Percentiles rank a stretch among this genome's conserved stretches.
phyloP scores from a whole-genome alignment of 2,113 vertebrate species.

The Brienomyrus brachyistius region DNA sequence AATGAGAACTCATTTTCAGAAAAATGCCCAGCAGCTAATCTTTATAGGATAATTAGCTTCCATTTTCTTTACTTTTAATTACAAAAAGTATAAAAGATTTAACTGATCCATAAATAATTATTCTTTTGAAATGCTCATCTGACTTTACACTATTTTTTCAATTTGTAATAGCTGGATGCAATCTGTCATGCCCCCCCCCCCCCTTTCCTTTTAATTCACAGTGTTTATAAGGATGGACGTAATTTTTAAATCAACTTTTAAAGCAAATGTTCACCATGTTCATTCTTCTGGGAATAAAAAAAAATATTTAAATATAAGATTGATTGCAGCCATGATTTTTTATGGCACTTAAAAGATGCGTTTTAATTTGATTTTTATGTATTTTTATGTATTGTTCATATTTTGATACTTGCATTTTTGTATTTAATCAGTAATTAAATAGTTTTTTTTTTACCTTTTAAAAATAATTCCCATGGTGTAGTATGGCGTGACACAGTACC shows the following conservation, averaged over 20 bases:
- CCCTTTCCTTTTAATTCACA: constrained; percentile 11
- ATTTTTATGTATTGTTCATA: neutral
- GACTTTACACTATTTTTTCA: constrained; percentile 93
- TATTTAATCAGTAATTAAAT: neutral
- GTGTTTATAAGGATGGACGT: neutral
- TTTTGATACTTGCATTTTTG: neutral
- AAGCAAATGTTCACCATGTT: neutral
- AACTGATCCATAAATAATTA: constrained; percentile 99
- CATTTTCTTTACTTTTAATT: constrained; percentile 99
- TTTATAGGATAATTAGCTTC: constrained; percentile 99
- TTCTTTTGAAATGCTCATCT: constrained; percentile 99
- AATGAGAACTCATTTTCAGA: constrained; percentile 99
- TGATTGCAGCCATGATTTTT: neutral
- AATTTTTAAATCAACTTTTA: neutral
- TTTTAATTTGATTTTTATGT: neutral
- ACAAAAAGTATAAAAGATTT: constrained; percentile 99
- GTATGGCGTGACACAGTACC: neutral
- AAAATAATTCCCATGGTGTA: neutral
- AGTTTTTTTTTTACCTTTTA: neutral
- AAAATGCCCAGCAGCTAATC: constrained; percentile 99
- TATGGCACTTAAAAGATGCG: neutral
- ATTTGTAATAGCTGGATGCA: constrained; percentile 98
- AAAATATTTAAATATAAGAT: neutral
- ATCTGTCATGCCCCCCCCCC: constrained; percentile 79
- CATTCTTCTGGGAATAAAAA: neutral